A percentile compares a stretch with the other conserved stretches of the same genome.
phyloP scores from a whole-genome alignment of 2,888 invertebrate species.

The Andrena dorsata region DNA sequence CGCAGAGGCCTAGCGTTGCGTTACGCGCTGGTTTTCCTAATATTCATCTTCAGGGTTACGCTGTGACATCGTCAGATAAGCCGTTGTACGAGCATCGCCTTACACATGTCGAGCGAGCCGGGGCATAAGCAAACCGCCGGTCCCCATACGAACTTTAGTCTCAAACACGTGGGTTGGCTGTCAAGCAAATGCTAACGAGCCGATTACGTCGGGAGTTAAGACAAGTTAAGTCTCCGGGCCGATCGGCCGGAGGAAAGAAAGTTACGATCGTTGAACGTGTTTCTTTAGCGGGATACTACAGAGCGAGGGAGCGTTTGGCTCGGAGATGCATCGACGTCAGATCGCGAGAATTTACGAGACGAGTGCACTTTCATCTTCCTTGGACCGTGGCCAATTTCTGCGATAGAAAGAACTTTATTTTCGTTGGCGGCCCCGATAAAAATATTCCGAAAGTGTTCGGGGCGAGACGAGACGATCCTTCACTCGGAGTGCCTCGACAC shows the following conservation, averaged over 20 bases:
- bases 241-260: neutral
- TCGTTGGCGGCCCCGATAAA: constrained; percentile 53
- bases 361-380: constrained; percentile 55
- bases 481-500: neutral
- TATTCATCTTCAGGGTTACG: constrained; percentile 28
- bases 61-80: constrained; percentile 20
- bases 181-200: constrained; percentile 37
- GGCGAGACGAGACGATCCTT: constrained; percentile 18
- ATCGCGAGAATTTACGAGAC: constrained; percentile 11
- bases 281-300: neutral
- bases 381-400: constrained; percentile 65
- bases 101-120: constrained; percentile 31
- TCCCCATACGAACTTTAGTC: constrained; percentile 1
- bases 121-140: constrained; percentile 14
- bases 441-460: constrained; percentile 52
- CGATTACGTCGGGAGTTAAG: constrained; percentile 4
- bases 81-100: neutral
- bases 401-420: constrained; percentile 60
- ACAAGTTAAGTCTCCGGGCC: neutral
- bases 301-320: neutral
- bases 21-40: constrained; percentile 27
- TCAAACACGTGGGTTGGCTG: constrained; percentile 24
- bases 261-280: neutral
- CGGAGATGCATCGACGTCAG: neutral
- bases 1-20: constrained; percentile 11